These are phyloP conservation scores for Apodemus agrarius DNA, from an alignment of 2,797 vertebrate species.

Conservation along the genomic window DNA sequence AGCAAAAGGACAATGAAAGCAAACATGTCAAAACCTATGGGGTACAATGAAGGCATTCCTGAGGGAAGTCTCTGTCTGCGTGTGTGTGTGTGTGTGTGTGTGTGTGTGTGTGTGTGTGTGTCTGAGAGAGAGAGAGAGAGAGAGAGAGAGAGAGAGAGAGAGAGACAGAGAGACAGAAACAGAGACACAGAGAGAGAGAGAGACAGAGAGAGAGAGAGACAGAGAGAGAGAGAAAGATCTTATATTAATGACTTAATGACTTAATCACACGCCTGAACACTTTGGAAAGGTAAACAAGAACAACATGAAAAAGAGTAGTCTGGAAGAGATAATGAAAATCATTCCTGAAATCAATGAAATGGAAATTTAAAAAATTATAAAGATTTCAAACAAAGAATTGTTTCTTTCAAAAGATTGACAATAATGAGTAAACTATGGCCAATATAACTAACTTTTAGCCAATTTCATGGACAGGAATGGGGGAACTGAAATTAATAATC, in stretches of 20 bases:
- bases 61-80: no score
- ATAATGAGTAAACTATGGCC: no score
- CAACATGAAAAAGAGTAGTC: background rate
- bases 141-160: no score
- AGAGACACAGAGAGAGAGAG: no score
- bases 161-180: no score
- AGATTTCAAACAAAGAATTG: background rate
- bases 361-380: background rate
- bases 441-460: background rate
- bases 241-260: background rate
- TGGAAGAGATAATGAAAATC: background rate
- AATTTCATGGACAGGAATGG: background rate
- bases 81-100: background rate
- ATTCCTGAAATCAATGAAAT: background rate
- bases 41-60: background rate
- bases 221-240: background rate
- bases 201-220: no score
- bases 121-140: no score
- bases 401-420: background rate
- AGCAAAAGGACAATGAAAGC: background rate
- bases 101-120: background rate
- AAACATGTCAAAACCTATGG: background rate
- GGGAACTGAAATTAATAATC: background rate
- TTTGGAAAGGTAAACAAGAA: background rate
- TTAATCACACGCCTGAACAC: no score